Evolutionary conservation across 2,113 vertebrate species (phyloP).

Genomic region (Alligator mississippiensis): DNA sequence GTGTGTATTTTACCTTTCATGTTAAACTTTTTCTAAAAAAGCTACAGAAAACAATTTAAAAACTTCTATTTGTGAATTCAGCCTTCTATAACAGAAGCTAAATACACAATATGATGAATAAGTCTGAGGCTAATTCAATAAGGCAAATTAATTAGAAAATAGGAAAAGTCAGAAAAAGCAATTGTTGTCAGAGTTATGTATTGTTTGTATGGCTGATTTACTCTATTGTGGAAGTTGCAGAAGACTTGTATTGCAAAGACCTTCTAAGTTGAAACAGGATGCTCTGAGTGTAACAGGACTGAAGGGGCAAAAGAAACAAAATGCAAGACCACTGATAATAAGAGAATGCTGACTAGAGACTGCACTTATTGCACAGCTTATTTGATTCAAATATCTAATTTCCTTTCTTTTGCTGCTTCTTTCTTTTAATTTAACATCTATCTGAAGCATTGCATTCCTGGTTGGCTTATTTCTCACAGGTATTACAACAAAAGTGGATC

Average conservation of each 20-base stretch:
- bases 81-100: neutral
- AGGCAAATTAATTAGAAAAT: slow-evolving; percentile 31
- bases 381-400: neutral
- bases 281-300: neutral
- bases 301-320: neutral
- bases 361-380: neutral
- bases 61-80: neutral
- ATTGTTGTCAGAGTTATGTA: neutral
- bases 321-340: neutral
- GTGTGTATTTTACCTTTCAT: neutral
- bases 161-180: neutral
- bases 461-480: neutral
- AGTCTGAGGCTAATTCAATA: neutral
- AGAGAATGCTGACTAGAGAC: neutral
- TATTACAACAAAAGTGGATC: neutral
- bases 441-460: neutral
- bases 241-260: neutral
- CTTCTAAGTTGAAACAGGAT: neutral
- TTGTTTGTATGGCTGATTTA: neutral
- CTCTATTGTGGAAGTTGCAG: neutral
- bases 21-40: neutral
- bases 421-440: too few relatives aligned
- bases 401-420: too few relatives aligned
- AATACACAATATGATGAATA: neutral
- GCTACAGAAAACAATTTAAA: neutral